Percentiles rank a stretch among this genome's conserved stretches.
Evolutionary conservation across 2,113 vertebrate genomes (phyloP).

Genomic region (Aix galericulata): DNA sequence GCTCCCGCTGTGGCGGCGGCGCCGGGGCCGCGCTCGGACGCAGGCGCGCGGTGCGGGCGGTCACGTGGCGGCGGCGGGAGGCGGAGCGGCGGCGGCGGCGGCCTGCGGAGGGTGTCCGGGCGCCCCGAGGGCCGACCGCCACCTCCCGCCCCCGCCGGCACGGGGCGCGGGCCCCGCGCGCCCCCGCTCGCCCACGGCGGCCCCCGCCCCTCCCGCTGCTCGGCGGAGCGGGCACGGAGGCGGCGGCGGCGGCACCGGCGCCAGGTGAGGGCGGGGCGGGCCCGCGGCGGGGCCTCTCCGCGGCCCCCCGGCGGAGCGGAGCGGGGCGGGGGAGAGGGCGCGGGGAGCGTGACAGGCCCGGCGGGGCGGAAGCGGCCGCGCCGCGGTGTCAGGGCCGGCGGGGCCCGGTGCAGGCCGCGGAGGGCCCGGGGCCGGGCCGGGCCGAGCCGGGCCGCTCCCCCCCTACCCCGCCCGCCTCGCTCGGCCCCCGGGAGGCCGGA

Average conservation of each 20-base stretch:
- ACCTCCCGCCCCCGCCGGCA: not conserved
- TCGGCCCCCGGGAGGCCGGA: no score
- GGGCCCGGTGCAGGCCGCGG: not conserved
- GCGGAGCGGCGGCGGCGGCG: not conserved
- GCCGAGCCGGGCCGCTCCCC: no score
- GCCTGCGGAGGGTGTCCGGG: not conserved
- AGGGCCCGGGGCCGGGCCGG: no score
- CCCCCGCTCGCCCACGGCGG: not conserved
- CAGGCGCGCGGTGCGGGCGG: not conserved
- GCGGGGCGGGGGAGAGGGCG: no score
- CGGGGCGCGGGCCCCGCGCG: not conserved
- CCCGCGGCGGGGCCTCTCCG: not conserved
- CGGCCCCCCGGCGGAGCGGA: not conserved
- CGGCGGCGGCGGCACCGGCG: not conserved
- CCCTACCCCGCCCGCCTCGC: no score
- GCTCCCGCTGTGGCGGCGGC: not conserved
- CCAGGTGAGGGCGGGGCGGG: not conserved
- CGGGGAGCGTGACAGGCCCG: no score
- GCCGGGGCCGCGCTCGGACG: not conserved
- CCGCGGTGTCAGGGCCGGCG: not conserved
- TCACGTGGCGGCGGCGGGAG: not conserved
- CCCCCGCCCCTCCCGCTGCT: not conserved
- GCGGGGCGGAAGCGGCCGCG: not conserved
- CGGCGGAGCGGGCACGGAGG: not conserved
- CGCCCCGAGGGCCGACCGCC: not conserved